Base-by-base conservation (phyloP, 2,797 vertebrate species). In the Podarcis lilfordi region DNA sequence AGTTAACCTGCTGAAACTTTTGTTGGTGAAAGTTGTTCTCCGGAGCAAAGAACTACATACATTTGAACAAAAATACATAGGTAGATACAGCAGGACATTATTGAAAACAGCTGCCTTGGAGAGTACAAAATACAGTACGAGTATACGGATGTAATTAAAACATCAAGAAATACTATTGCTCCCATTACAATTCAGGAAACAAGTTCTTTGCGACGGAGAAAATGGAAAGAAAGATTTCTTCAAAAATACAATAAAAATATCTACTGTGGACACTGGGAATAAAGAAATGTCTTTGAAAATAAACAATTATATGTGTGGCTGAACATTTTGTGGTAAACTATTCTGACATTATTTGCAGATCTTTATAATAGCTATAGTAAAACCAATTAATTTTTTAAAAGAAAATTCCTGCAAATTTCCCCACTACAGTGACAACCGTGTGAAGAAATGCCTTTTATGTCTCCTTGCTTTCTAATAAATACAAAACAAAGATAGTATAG, bases 91-190 rank as follows among this genome's bases (percentile, higher is more conserved):
- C 98, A 98, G 98, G 98, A 98, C 98, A 97, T 95, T 97, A 98
- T 97, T 96, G 97, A 96, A 95, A 96, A 98, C 98, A 99, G 98
- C 98, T 99, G 98, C 98, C 98, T 98, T 98, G 97, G 98, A 95
- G 98, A 94, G 96, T 98, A 98, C 97, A 96, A 98, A 98, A 98
- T 98, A 98, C 98, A 98, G 98, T 98, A 98, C 98, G 98, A 97
- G 97, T 98, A 97, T 97, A 98, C 96, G 93, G 97, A 98, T 98
- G 97, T 97, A 96, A 96, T 97, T 98, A 96, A 97, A 97, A 97
- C 97, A 97, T 96, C 95, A 97, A 97, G 97, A 95, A 96, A 97
- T 98, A 97, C 97, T 98, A 98, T 98, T 98, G 98, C 98, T 99
- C 98, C 98, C 97, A 97, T 97, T 96, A 97, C 96, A 96, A 97